Evolutionary conservation across 2,797 vertebrate species (phyloP).

Genomic region (Florisuga fusca): DNA sequence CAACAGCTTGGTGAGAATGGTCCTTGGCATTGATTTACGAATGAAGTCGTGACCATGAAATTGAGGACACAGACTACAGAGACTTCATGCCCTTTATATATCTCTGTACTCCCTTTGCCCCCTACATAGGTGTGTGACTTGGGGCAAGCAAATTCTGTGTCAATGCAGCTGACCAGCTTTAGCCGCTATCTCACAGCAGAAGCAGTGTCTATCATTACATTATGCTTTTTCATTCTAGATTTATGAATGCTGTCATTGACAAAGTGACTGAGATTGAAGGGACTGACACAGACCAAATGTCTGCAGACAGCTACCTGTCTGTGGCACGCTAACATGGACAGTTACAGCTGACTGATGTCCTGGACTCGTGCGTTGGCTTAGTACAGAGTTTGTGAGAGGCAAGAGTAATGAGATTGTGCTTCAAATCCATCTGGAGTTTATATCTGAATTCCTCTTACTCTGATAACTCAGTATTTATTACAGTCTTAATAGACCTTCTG

Average conservation of each 20-base stretch:
- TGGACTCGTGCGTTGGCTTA: neutral
- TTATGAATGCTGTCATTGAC: neutral
- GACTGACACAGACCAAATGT: neutral
- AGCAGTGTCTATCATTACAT: neutral
- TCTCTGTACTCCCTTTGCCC: neutral
- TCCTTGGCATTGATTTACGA: neutral
- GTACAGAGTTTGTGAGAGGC: slow-evolving; percentile 4
- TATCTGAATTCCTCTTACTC: slow-evolving; percentile 28
- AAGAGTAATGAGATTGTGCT: slow-evolving; percentile 18
- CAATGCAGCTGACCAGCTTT: neutral
- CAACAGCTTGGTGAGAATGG: neutral
- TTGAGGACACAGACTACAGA: neutral
- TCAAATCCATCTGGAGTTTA: slow-evolving; percentile 32
- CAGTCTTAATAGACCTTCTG: slow-evolving; percentile 16
- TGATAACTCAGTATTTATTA: slow-evolving; percentile 55
- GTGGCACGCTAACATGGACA: neutral
- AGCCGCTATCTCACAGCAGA: neutral
- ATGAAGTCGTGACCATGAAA: fast-evolving
- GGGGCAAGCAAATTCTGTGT: neutral
- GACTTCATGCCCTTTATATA: neutral
- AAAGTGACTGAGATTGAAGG: neutral
- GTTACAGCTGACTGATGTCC: neutral
- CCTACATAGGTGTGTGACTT: neutral
- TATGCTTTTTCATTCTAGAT: neutral
- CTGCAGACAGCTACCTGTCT: neutral